Base-by-base conservation (phyloP, 2,797 vertebrate genomes). In the Cossypha niveicapilla region DNA sequence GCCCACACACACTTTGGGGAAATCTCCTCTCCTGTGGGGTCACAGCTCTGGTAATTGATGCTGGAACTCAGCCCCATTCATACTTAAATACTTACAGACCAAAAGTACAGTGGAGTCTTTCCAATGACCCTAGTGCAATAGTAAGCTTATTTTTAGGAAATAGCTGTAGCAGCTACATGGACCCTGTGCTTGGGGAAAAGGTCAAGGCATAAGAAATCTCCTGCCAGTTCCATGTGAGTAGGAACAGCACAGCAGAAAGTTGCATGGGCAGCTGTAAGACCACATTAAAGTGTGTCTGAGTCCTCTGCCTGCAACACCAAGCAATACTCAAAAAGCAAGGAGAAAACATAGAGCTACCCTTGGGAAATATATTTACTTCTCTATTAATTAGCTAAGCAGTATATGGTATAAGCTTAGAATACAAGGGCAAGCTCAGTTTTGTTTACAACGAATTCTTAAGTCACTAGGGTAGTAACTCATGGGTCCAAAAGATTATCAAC, bases 181-280 rank as follows among this genome's bases (percentile, higher is more conserved):
- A 45, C 10, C 9, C n/a, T 56, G 15, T 21, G 32, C 61, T 50
- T 7, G 0, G 34, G 32, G 28, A 76, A 51, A 19, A 66, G 21
- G n/a, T 13, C 2, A 0, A n/a, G 8, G 21, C 2, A 12, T 18
- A 11, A 42, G 47, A 14, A 7, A 19, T 35, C 17, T 47, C 28
- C 47, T 66, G 25, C 44, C 45, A 14, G 9, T 34, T 5, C 2
- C n/a, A 3, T 2, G 1, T 16, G 25, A 53, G 17, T 12, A 28
- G 17, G 44, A 85, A 15, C 22, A 60, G n/a, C 39, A 57, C 13
- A 61, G 27, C 58, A 47, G 25, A 65, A n/a, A 28, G 27, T 34
- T 56, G 10, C 41, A 60, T 18, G 10, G 37, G 37, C n/a, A 75
- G 28, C 35, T 75, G 14, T 16, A 65, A 42, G 35, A 30, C 45